Percentiles rank a stretch among this genome's conserved stretches.
Conservation (phyloP, 2,113 vertebrate genomes). For the Nannospalax galili region DNA sequence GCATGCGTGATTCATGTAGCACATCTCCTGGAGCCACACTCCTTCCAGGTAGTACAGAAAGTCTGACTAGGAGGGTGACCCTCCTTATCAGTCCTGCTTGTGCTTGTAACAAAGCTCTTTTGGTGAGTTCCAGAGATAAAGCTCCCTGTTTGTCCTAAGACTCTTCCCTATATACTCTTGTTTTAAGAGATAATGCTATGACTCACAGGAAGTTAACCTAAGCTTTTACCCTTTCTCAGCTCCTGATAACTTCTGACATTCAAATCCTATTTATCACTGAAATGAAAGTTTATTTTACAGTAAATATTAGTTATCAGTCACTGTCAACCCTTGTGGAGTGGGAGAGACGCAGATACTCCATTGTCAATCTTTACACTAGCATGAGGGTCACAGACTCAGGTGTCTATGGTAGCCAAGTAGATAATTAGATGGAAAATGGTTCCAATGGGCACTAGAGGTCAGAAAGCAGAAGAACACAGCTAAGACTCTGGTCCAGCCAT, state of each 20-base stretch:
- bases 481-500: neutral
- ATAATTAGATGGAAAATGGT: neutral
- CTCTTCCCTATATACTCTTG: neutral
- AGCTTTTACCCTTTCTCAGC: conserved; percentile 12
- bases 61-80: neutral
- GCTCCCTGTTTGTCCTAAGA: neutral
- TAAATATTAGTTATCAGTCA: neutral
- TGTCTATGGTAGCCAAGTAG: neutral
- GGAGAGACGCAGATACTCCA: neutral
- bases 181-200: neutral
- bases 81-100: conserved; percentile 33
- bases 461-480: neutral
- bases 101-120: conserved; percentile 7
- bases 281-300: neutral
- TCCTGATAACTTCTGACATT: neutral
- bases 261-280: neutral
- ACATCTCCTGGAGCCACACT: neutral
- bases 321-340: neutral
- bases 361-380: neutral
- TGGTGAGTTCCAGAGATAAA: conserved; percentile 36
- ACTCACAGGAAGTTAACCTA: neutral
- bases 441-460: neutral
- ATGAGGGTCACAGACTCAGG: neutral
- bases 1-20: neutral
- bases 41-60: neutral